These are phyloP conservation scores for Zhengitettix transpicula DNA, from an alignment of 2,888 invertebrate species.

Conservation along the genomic window DNA sequence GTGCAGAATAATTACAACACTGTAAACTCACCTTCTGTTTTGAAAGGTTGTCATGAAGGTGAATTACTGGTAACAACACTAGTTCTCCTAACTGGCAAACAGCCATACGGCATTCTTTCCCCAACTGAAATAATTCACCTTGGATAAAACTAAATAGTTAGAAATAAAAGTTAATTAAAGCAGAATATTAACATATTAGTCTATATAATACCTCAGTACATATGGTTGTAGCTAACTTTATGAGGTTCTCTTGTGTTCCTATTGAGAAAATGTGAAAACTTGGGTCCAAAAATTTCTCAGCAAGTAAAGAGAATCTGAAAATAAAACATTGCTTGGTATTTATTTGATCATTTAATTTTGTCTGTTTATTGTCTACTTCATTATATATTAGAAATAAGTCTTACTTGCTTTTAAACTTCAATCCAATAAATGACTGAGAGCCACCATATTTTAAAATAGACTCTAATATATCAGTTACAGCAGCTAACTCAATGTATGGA, in stretches of 20 bases:
- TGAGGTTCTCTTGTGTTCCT: constrained; percentile 6
- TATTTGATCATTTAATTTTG: too few relatives aligned
- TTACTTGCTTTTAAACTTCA: too few relatives aligned
- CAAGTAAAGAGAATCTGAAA: constrained; percentile 2
- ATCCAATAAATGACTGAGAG: too few relatives aligned
- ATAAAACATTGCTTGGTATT: not conserved
- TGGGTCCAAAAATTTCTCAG: not conserved
- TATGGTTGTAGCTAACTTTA: constrained; percentile 4
- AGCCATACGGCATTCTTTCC: constrained; percentile 31
- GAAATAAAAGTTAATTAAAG: constrained; percentile 5
- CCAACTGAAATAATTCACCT: constrained; percentile 24
- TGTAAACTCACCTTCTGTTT: constrained; percentile 1
- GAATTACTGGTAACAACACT: constrained; percentile 27
- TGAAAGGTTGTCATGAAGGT: constrained; percentile 16
- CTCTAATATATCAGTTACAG: too few relatives aligned
- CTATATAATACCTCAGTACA: constrained; percentile 4
- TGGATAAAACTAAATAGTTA: constrained; percentile 6
- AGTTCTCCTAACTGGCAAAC: constrained; percentile 36
- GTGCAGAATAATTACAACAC: too few relatives aligned
- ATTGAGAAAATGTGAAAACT: constrained; percentile 14
- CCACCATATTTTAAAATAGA: too few relatives aligned
- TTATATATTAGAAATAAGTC: too few relatives aligned
- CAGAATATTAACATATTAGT: not conserved
- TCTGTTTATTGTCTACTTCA: too few relatives aligned
- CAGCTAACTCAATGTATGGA: too few relatives aligned